phyloP scores from a whole-genome alignment of 2,888 invertebrate species.

The Neuroscelio doddi region DNA sequence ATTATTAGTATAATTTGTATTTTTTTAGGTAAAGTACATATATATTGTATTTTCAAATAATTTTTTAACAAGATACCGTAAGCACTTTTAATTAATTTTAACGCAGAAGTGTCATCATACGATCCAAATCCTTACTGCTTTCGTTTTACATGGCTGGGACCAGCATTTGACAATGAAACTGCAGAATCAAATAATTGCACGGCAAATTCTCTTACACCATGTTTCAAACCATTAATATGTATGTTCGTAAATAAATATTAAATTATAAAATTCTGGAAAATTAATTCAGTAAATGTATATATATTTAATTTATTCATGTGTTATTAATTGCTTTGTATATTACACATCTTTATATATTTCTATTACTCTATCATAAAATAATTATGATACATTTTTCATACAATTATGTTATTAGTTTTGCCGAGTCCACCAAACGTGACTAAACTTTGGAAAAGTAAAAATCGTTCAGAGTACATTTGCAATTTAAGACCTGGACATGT shows the following conservation, averaged over 20 bases:
- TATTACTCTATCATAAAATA: no score
- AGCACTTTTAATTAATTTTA: background rate
- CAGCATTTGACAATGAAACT: conserved; percentile 25
- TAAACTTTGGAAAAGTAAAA: conserved; percentile 50
- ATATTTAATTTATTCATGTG: no score
- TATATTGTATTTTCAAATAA: background rate
- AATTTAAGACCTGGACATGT: conserved; percentile 48
- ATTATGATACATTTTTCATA: no score
- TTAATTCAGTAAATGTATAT: no score
- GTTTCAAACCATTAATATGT: conserved; percentile 30
- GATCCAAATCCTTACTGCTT: conserved; percentile 52
- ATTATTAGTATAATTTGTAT: background rate
- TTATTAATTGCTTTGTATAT: no score
- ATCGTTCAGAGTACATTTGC: conserved; percentile 47
- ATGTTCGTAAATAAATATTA: background rate
- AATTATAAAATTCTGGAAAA: no score
- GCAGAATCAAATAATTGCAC: conserved; percentile 37
- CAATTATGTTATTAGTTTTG: conserved; percentile 27
- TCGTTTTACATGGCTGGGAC: conserved; percentile 59
- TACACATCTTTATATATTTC: no score
- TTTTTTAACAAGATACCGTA: background rate
- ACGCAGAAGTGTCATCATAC: conserved; percentile 10
- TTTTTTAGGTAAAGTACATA: background rate
- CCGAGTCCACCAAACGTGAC: conserved; percentile 46
- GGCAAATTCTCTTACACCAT: conserved; percentile 21